These are phyloP conservation scores for Alaudala cheleensis DNA, from an alignment of 2,113 vertebrate genomes.

Conservation along the genomic window DNA sequence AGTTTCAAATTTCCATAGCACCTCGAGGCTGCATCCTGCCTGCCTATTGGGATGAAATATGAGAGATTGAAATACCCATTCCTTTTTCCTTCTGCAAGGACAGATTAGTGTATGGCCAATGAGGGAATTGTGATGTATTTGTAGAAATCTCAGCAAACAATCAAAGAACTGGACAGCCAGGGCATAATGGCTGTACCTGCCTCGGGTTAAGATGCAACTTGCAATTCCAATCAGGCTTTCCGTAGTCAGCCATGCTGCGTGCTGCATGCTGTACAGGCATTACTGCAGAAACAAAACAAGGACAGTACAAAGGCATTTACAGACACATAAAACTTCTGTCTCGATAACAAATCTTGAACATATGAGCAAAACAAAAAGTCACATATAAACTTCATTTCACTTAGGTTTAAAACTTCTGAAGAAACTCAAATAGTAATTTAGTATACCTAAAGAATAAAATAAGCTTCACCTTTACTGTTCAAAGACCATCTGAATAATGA, in stretches of 20 bases:
- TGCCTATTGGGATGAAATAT: not conserved
- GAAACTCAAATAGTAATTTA: not conserved
- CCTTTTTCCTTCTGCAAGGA: not conserved
- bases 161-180: accelerated
- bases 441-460: not conserved
- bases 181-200: not conserved
- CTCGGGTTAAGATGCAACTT: not conserved
- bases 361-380: accelerated
- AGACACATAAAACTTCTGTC: not conserved
- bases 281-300: not conserved
- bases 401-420: not conserved
- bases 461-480: accelerated
- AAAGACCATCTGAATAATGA: accelerated
- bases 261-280: not conserved
- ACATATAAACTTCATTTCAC: not conserved
- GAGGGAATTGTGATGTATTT: not conserved
- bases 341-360: not conserved
- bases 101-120: not conserved
- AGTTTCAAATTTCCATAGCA: not conserved
- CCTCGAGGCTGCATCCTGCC: not conserved
- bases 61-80: not conserved
- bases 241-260: not conserved
- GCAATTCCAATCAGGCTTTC: not conserved
- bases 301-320: not conserved
- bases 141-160: not conserved